Conservation (phyloP, 2,888 invertebrate genomes). For the Malachius bipustulatus region DNA sequence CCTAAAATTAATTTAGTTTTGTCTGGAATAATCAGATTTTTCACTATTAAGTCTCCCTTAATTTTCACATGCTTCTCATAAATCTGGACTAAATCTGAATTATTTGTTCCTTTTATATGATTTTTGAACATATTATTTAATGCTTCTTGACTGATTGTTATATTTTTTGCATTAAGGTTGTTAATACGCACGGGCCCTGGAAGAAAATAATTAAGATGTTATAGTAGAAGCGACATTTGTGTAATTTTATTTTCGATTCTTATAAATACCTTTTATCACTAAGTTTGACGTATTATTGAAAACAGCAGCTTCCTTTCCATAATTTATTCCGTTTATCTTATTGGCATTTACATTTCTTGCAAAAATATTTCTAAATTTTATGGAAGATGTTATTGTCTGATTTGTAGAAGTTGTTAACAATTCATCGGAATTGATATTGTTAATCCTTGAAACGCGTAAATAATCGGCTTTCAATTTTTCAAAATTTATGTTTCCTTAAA, state of each 20-base stretch:
- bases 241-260: too few relatives aligned
- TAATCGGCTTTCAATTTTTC: too few relatives aligned
- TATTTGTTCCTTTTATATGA: conserved; percentile 25
- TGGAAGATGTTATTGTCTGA: conserved; percentile 26
- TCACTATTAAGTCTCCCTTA: conserved; percentile 27
- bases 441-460: too few relatives aligned
- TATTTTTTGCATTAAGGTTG: too few relatives aligned
- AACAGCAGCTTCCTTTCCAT: conserved; percentile 21
- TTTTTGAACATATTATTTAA: conserved; percentile 20
- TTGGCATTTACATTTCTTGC: conserved; percentile 21
- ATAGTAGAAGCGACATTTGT: too few relatives aligned
- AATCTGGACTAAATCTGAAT: conserved; percentile 29
- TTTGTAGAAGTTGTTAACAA: conserved; percentile 29
- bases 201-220: too few relatives aligned
- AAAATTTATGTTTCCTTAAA: too few relatives aligned
- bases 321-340: conserved; percentile 25
- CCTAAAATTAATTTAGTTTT: conserved; percentile 22
- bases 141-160: too few relatives aligned
- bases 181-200: too few relatives aligned
- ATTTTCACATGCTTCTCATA: conserved; percentile 31
- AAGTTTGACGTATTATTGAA: too few relatives aligned
- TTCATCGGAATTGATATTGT: too few relatives aligned
- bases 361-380: conserved; percentile 24
- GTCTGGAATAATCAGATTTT: conserved; percentile 22
- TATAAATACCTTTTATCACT: too few relatives aligned